Percentiles rank a stretch among this genome's conserved stretches.
phyloP scores from a whole-genome alignment of 1,140 invertebrate species.

The Hirudo medicinalis region DNA sequence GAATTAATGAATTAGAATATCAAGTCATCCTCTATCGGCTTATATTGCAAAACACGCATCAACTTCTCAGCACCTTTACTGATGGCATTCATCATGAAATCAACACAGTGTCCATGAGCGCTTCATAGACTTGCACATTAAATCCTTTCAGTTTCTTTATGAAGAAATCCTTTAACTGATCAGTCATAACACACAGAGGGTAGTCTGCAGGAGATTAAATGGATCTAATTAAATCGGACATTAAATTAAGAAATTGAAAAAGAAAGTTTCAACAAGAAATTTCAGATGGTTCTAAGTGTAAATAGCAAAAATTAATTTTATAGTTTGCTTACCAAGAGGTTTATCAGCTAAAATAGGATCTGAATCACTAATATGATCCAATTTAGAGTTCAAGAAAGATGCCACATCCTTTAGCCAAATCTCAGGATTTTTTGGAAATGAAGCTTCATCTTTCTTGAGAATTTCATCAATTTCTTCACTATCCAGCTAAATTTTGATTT shows the following conservation, averaged over 20 bases:
- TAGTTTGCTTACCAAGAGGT: constrained; percentile 29
- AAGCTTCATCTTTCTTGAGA: constrained; percentile 32
- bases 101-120: constrained; percentile 33
- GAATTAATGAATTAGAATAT: too few relatives aligned
- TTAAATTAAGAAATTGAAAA: background rate
- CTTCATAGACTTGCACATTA: constrained; percentile 27
- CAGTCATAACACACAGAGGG: constrained; percentile 27
- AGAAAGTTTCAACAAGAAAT: background rate
- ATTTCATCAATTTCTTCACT: constrained; percentile 29
- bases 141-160: constrained; percentile 27
- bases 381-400: constrained; percentile 36
- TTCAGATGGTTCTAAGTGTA: too few relatives aligned
- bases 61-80: constrained; percentile 26
- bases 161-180: constrained; percentile 26
- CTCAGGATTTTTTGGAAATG: constrained; percentile 36
- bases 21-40: too few relatives aligned
- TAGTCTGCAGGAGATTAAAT: constrained; percentile 28
- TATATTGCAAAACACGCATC: too few relatives aligned
- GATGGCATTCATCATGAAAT: constrained; percentile 29
- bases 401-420: constrained; percentile 43
- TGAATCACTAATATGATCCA: constrained; percentile 34
- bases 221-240: background rate
- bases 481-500: constrained; percentile 14
- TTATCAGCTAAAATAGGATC: constrained; percentile 35
- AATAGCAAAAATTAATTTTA: background rate